Evolutionary conservation across 2,888 invertebrate genomes (phyloP).

Genomic region (Pammene fasciana): DNA sequence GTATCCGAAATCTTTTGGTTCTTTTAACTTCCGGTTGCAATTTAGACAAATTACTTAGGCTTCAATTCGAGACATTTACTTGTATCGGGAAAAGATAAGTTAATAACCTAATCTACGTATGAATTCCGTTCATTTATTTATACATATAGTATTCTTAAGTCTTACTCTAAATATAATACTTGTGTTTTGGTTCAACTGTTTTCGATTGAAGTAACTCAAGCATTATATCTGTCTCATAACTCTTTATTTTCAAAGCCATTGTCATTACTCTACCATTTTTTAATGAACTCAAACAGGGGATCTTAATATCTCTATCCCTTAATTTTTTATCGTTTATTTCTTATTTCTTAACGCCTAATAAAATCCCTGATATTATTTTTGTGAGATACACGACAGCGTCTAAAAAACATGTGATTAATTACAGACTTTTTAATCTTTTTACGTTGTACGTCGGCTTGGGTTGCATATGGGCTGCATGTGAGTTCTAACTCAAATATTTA

Average conservation of each 20-base stretch:
- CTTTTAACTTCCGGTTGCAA: no score
- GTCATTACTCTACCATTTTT: slow-evolving; percentile 5
- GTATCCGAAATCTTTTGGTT: no score
- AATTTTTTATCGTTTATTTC: slow-evolving; percentile 16
- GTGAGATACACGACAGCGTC: slow-evolving; percentile 22
- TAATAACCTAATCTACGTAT: no score
- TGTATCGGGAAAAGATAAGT: no score
- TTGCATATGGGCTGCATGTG: slow-evolving; percentile 35
- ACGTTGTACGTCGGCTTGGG: background rate
- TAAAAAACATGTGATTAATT: slow-evolving; percentile 32
- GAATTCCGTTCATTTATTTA: no score
- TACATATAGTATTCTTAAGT: no score
- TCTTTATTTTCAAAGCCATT: background rate
- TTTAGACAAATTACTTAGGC: slow-evolving; percentile 13
- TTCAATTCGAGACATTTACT: background rate
- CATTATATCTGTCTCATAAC: background rate
- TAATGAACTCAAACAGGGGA: slow-evolving; percentile 8
- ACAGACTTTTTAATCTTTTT: slow-evolving; percentile 26
- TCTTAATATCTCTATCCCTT: slow-evolving; percentile 1
- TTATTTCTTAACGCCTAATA: slow-evolving; percentile 15
- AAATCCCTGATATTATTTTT: slow-evolving; percentile 25
- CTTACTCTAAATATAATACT: no score
- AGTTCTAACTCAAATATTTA: slow-evolving; percentile 19
- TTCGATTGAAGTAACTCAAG: background rate
- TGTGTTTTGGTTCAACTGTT: no score